Evolutionary conservation across 2,113 vertebrate genomes (phyloP).

Genomic region (Ctenodactylus gundi): DNA sequence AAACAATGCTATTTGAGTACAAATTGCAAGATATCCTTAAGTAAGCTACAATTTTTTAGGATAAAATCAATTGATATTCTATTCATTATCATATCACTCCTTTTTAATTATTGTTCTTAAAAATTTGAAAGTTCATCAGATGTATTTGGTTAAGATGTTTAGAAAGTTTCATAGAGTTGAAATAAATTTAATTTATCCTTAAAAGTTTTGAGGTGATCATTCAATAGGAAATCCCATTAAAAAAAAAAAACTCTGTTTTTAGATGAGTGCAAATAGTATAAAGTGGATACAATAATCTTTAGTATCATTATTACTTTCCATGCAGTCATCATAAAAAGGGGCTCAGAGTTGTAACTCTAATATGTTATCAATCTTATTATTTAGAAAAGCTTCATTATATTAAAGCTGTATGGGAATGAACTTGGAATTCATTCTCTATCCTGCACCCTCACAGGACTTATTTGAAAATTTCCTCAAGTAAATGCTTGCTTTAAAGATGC

Average conservation of each 20-base stretch:
- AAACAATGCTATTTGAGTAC: neutral
- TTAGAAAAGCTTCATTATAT: conserved; percentile 15
- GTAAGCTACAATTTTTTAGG: neutral
- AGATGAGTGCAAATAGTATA: neutral
- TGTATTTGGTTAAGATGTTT: neutral
- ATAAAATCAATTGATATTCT: neutral
- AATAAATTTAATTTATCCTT: neutral
- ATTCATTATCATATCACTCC: neutral
- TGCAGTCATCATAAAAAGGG: neutral
- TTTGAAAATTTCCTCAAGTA: neutral
- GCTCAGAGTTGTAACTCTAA: too few species aligned
- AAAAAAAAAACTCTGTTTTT: neutral
- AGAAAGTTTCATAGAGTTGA: neutral
- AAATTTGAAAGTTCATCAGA: neutral
- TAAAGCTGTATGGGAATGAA: neutral
- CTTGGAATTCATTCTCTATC: neutral
- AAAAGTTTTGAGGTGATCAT: neutral
- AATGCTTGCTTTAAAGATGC: conserved; percentile 52
- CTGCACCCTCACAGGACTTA: neutral
- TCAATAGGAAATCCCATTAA: conserved; percentile 8
- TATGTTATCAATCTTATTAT: neutral
- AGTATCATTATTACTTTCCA: neutral
- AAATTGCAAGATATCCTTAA: neutral
- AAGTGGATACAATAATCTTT: neutral
- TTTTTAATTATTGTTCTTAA: neutral